Evolutionary conservation across 2,888 invertebrate genomes (phyloP).

Genomic region (Ferdinandea cuprea): DNA sequence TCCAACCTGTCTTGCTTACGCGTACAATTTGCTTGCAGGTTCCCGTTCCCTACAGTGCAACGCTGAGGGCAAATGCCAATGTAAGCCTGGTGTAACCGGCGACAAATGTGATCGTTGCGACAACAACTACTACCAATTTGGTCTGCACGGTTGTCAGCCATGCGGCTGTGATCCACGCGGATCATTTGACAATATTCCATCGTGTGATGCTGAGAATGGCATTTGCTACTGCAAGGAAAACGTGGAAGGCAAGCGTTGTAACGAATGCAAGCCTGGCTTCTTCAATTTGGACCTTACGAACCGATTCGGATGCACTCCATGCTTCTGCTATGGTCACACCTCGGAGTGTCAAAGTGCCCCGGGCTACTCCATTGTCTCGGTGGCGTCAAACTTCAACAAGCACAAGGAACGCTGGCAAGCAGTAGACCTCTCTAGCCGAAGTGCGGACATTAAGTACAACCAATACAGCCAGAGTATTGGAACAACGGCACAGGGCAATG

Average conservation of each 20-base stretch:
- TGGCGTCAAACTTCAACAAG: constrained; percentile 93
- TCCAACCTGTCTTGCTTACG: background rate
- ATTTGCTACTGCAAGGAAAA: constrained; percentile 94
- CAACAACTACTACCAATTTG: constrained; percentile 95
- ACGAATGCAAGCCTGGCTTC: constrained; percentile 97
- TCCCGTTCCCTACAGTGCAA: constrained; percentile 96
- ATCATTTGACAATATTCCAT: constrained; percentile 90
- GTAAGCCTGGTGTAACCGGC: constrained; percentile 97
- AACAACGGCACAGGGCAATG: constrained; percentile 87
- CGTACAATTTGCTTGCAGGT: constrained; percentile 84
- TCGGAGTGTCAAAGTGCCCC: constrained; percentile 93
- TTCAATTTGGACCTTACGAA: constrained; percentile 94
- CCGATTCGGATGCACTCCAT: constrained; percentile 98
- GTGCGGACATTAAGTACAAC: constrained; percentile 89
- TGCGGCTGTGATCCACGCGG: constrained; percentile 95
- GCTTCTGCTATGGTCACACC: constrained; percentile 99
- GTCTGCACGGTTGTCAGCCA: constrained; percentile 93
- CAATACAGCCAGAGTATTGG: constrained; percentile 91
- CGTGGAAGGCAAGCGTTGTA: constrained; percentile 97
- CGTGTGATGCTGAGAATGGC: constrained; percentile 93
- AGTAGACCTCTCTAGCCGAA: constrained; percentile 85
- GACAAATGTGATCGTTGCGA: constrained; percentile 94
- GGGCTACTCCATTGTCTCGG: constrained; percentile 90
- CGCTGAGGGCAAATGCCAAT: constrained; percentile 94
- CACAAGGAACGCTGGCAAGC: constrained; percentile 94